phyloP scores from a whole-genome alignment of 2,888 invertebrate species.

The Anthoptus insignis region DNA sequence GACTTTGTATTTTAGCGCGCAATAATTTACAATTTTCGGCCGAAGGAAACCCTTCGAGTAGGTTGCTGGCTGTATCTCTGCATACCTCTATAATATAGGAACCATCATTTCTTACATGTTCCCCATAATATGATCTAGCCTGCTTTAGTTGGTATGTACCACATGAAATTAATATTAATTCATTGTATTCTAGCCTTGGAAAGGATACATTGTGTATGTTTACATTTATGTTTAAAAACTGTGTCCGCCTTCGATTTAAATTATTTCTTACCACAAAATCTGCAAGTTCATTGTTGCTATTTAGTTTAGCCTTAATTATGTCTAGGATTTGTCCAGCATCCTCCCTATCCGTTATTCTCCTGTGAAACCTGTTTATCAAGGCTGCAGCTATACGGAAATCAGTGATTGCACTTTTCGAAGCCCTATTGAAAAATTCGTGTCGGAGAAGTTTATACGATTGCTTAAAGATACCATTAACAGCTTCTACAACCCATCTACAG shows the following conservation, averaged over 20 bases:
- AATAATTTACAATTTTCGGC: not conserved
- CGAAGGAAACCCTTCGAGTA: not conserved
- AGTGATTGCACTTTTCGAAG: constrained; percentile 20
- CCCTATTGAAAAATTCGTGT: constrained; percentile 39
- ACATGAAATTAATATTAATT: constrained; percentile 31
- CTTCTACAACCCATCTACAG: constrained; percentile 46
- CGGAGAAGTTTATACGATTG: constrained; percentile 42
- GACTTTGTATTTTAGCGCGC: not conserved
- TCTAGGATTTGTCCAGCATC: constrained; percentile 37
- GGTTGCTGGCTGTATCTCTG: not conserved
- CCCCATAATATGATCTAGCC: constrained; percentile 42
- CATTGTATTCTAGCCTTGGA: constrained; percentile 13
- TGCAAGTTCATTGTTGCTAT: constrained; percentile 34
- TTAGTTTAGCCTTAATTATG: constrained; percentile 29
- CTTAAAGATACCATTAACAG: constrained; percentile 45
- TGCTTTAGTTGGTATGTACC: constrained; percentile 42
- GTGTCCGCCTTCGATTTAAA: constrained; percentile 42
- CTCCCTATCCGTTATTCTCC: constrained; percentile 33
- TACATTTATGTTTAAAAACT: constrained; percentile 31
- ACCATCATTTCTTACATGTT: constrained; percentile 37
- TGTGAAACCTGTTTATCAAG: constrained; percentile 42
- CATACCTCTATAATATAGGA: not conserved
- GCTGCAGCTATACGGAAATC: constrained; percentile 46
- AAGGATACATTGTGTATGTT: not conserved
- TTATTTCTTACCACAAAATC: constrained; percentile 17